phyloP scores from a whole-genome alignment of 2,113 vertebrate species.

The Pachyramphus minor region DNA sequence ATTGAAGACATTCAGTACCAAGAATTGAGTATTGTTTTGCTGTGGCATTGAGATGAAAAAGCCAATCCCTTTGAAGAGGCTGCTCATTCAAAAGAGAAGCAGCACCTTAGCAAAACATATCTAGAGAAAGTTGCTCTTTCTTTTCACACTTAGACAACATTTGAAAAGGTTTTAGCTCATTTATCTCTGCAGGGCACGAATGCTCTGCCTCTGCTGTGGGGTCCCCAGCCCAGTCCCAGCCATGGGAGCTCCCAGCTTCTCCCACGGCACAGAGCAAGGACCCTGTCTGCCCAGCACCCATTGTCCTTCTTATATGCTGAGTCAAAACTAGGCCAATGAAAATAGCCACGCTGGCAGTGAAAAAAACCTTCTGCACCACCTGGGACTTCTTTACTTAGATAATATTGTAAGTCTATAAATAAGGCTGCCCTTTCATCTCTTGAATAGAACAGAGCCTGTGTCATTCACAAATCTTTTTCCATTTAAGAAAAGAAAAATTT shows the following conservation, averaged over 20 bases:
- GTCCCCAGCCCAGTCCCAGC: neutral
- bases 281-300: neutral
- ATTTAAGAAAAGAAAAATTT: neutral
- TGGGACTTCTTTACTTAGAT: neutral
- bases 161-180: conserved; percentile 10
- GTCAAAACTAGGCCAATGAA: neutral
- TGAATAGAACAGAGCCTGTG: neutral
- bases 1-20: conserved; percentile 32
- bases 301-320: neutral
- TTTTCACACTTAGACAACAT: neutral
- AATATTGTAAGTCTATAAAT: neutral
- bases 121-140: conserved; percentile 19
- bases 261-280: fast-evolving
- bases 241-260: neutral
- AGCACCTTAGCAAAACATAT: neutral
- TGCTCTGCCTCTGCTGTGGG: neutral
- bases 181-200: neutral
- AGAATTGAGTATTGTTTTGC: conserved; percentile 9
- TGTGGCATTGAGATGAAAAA: conserved; percentile 38
- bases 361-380: neutral
- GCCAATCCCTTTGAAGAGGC: conserved; percentile 46
- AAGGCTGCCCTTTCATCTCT: neutral
- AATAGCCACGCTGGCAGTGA: neutral
- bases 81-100: neutral
- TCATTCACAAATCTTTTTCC: neutral